Conservation (phyloP, 2,113 vertebrate species). For the Tapirus terrestris region DNA sequence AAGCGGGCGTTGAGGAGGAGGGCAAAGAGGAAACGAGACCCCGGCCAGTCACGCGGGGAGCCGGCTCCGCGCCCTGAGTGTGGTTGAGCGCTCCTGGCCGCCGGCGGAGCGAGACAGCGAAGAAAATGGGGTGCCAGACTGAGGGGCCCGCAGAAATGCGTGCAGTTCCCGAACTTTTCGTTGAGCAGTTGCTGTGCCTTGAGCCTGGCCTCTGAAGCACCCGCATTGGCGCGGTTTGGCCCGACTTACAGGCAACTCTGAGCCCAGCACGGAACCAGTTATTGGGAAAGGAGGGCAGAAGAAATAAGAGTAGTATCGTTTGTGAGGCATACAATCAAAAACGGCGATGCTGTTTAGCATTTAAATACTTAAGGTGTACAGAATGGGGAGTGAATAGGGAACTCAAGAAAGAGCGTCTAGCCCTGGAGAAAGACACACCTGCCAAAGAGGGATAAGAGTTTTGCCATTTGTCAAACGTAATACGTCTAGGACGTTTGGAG, state of each 20-base stretch:
- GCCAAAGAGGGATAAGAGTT: not conserved
- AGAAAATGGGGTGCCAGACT: not conserved
- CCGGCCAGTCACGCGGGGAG: not conserved
- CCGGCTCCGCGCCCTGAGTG: not conserved
- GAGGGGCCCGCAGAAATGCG: not conserved
- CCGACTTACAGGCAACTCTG: not conserved
- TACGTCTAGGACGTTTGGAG: not conserved
- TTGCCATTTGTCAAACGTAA: not conserved
- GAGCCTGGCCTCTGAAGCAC: not conserved
- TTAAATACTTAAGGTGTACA: not conserved
- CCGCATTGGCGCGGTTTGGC: constrained; percentile 60
- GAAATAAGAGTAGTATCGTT: not conserved
- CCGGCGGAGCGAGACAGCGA: not conserved
- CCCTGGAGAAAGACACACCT: not conserved
- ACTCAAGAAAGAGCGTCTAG: not conserved
- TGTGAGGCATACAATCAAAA: not conserved
- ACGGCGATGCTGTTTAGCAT: not conserved
- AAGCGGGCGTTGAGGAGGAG: not conserved
- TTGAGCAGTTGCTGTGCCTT: not conserved
- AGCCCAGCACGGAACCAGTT: not conserved
- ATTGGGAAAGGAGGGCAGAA: not conserved
- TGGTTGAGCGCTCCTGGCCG: not conserved
- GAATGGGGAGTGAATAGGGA: not conserved
- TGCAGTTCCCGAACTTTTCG: constrained; percentile 41
- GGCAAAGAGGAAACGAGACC: constrained; percentile 51